Conservation (phyloP, 2,888 invertebrate species). For the Bombylius discolor region DNA sequence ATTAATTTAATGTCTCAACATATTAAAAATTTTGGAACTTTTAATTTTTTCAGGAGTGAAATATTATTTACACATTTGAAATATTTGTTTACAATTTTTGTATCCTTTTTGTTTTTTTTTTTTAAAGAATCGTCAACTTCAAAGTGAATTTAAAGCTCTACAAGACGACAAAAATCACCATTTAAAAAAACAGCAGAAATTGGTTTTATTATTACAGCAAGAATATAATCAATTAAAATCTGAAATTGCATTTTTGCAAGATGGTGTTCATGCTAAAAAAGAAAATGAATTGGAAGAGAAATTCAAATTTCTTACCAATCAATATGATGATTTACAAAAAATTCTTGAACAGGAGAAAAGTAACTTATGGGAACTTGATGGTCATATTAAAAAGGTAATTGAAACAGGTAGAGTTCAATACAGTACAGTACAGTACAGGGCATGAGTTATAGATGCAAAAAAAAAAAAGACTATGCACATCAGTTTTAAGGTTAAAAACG, state of each 20-base stretch:
- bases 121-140: constrained; percentile 16
- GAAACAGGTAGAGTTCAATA: not conserved
- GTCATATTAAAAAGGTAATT: constrained; percentile 37
- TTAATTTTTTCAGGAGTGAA: no score
- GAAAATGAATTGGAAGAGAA: constrained; percentile 18
- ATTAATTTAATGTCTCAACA: no score
- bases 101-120: not conserved
- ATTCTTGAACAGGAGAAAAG: constrained; percentile 26
- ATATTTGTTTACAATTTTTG: no score
- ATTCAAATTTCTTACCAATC: constrained; percentile 9
- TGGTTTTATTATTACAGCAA: constrained; percentile 28
- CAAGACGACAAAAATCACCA: constrained; percentile 30
- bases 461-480: no score
- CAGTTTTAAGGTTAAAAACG: no score
- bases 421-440: no score
- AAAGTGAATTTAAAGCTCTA: constrained; percentile 26
- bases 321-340: constrained; percentile 23
- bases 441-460: no score
- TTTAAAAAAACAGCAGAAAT: constrained; percentile 30
- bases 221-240: constrained; percentile 28
- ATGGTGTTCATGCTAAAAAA: constrained; percentile 30
- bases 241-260: constrained; percentile 26
- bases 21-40: no score
- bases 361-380: constrained; percentile 38
- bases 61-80: no score